Conservation (phyloP, 2,797 vertebrate genomes). For the Philypnodon macrostomus region DNA sequence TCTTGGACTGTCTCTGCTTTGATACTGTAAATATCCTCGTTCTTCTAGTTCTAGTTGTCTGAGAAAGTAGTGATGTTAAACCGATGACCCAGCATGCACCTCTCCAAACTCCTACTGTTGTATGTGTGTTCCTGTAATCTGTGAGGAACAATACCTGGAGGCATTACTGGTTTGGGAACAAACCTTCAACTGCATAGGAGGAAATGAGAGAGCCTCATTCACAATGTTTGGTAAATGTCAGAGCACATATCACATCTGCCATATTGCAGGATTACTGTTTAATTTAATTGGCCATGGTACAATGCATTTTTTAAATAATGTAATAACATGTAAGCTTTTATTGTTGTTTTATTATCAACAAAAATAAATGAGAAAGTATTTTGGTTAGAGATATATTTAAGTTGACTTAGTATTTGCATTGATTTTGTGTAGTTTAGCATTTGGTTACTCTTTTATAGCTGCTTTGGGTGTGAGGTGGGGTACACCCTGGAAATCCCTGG, state of each 20-base stretch:
- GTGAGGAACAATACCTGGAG: slow-evolving; percentile 56
- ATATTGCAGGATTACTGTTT: background rate
- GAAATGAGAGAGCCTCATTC: slow-evolving; percentile 35
- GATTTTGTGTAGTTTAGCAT: too few relatives aligned
- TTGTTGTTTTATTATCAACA: too few relatives aligned
- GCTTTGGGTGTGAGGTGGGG: too few relatives aligned
- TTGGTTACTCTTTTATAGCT: too few relatives aligned
- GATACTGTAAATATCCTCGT: slow-evolving; percentile 2
- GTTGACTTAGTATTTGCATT: too few relatives aligned
- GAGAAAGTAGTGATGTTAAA: slow-evolving; percentile 16
- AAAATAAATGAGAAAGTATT: too few relatives aligned
- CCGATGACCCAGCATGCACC: slow-evolving; percentile 14
- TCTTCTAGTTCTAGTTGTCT: slow-evolving; percentile 7
- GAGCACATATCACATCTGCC: background rate
- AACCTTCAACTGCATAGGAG: slow-evolving; percentile 26
- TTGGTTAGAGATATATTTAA: too few relatives aligned
- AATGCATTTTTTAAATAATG: background rate
- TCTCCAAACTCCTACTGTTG: slow-evolving; percentile 1
- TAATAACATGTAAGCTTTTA: background rate
- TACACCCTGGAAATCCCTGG: background rate
- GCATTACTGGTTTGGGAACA: slow-evolving; percentile 30
- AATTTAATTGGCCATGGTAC: background rate
- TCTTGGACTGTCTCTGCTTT: slow-evolving; percentile 17
- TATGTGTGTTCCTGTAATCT: slow-evolving; percentile 33
- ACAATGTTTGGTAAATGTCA: slow-evolving; percentile 25